A percentile compares a stretch with the other conserved stretches of the same genome.
Evolutionary conservation across 2,888 invertebrate genomes (phyloP).

Genomic region (Catotricha subobsoleta): DNA sequence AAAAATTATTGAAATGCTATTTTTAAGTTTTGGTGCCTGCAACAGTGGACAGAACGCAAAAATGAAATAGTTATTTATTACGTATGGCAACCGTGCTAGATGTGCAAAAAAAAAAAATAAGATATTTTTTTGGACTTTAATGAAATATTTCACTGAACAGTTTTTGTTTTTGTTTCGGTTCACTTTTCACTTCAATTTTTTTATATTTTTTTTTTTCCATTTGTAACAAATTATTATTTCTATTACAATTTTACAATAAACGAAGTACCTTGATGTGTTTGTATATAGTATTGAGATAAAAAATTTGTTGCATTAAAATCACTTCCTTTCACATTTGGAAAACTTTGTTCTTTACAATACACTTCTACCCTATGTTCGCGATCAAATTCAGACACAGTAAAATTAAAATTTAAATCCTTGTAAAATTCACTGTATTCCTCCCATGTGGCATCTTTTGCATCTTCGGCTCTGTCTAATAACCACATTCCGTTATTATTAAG

Average conservation of each 20-base stretch:
- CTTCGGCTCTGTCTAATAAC: conserved; percentile 18
- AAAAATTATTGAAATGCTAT: too few relatives aligned
- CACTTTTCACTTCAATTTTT: too few relatives aligned
- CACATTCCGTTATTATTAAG: conserved; percentile 21
- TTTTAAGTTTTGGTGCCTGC: too few relatives aligned
- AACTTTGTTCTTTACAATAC: conserved; percentile 25
- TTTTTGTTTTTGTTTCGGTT: too few relatives aligned
- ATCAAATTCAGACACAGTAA: conserved; percentile 33
- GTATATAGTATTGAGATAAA: conserved; percentile 27
- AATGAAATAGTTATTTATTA: too few relatives aligned
- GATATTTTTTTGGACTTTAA: too few relatives aligned
- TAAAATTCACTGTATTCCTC: conserved; percentile 28
- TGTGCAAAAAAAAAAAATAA: too few relatives aligned
- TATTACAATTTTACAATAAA: neutral
- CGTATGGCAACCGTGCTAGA: too few relatives aligned
- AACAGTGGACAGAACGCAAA: too few relatives aligned
- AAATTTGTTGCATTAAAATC: conserved; percentile 27
- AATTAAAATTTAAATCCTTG: conserved; percentile 25
- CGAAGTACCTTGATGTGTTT: conserved; percentile 30
- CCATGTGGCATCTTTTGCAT: conserved; percentile 34
- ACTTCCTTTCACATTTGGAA: conserved; percentile 25
- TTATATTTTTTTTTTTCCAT: neutral
- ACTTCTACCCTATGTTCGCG: conserved; percentile 23
- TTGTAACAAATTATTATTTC: neutral
- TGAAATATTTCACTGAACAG: too few relatives aligned